Base-by-base conservation (phyloP, 1,140 invertebrate species). In the Ceratitis capitata region DNA sequence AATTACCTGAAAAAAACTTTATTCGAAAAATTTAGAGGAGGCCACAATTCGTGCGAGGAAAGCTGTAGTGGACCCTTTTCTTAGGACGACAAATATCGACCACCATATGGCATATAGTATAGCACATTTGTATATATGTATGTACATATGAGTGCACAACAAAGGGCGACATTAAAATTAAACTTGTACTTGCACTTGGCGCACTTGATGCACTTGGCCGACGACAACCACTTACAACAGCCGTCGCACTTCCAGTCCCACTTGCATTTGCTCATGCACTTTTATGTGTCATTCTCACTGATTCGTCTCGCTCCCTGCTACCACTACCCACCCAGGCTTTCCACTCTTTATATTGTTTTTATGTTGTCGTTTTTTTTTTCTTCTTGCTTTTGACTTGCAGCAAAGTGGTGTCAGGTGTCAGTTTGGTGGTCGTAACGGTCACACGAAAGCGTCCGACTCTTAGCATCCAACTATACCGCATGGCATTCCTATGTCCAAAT, bases 131-230 rank as follows among this genome's bases (percentile, higher is more conserved):
- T 53, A 53, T 69, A 69, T 29, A 39, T 39, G 35, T 69, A 35
- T 5, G 39, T 35, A 9, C 35, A 9, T 32, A 32, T 47, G 69
- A 23, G 14, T n/a, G 39, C 23, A 10, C 39, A 78, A 42, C 69
- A 78, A 78, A 78, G 69, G 69, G 69, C 39, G 32, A 78, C 69
- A 78, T 78, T 78, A 78, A 78, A 78, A 78, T 78, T 78, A 78
- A 78, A 78, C 69, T 78, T 45, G 69, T 42, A 45, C 69, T 78
- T 78, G 39, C 35, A 42, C 69, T 69, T 69, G 61, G n/a, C 19
- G 51, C 51, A 56, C 51, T 56, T 56, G 64, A 42, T 78, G 39
- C 69, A 78, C 69, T 78, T 78, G 39, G 69, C 16, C 69, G 39
- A 78, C 69, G 39, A 78, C 69, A 78, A 78, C 69, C 69, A 78